Evolutionary conservation across 2,113 vertebrate genomes (phyloP), one percentile per base, ranked within the genome.

Genomic region (Syngnathus typhle): DNA sequence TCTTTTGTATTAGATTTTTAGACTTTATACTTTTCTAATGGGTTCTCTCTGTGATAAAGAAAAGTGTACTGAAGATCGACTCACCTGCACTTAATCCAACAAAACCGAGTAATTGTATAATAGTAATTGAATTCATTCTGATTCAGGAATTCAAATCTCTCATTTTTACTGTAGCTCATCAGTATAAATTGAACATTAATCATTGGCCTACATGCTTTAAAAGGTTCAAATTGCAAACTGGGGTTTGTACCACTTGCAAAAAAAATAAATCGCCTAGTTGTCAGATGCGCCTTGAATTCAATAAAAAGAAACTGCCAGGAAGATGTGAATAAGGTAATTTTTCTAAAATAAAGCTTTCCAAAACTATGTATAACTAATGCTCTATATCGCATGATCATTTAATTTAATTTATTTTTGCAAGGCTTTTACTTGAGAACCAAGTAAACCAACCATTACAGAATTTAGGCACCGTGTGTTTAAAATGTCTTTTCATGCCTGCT

Each of bases 1-100:
- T 8, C 7, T 75, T 82, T 79, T 85, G 71, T 84, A 82, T 56
- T 64, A 68, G 67, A 39, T 75, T 81, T 84, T 79, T 69, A 67
- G 54, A 76, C 68, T 61, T 68, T n/a, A 78, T 69, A 65, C 15
- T 32, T 86, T 81, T 76, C 64, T 68, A 72, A 62, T 9, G 56
- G 41, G 41, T 70, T 60, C n/a, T 74, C 75, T 66, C 56, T 71
- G 21, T 62, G 39, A 64, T 10, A 64, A 67, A 64, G 5, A 68
- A 37, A 55, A 60, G 38, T 9, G 16, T 38, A 41, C 47, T 6
- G 63, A 44, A 65, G 13, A 44, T 69, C 60, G 44, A 4, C 47
- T 74, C 59, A 72, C 41, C 15, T 68, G 58, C 65, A 51, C 61
- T 68, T 70, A 27, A 76, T 65, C 64, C 36, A 73, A 67, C 46